Evolutionary conservation across 2,797 vertebrate species (phyloP), one percentile per base, ranked within the genome.

Genomic region (Siniperca scherzeri): DNA sequence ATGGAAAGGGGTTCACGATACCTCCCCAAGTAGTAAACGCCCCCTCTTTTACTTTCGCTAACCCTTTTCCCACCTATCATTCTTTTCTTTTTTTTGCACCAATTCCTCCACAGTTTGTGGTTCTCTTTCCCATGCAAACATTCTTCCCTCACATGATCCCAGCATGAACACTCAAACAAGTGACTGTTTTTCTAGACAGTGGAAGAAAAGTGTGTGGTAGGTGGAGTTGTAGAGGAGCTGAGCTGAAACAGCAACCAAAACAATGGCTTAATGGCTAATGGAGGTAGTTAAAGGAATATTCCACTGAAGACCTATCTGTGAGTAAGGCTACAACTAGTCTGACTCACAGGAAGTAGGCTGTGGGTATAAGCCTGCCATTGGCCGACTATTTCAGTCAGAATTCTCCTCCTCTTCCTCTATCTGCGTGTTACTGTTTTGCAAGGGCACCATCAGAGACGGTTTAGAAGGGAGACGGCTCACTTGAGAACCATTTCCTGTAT

Each of bases 1-100:
- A 95, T 96, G 96, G 94, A 94, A 94, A 94, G 62, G 70, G 80
- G 81, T 95, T 95, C 83, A 70, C 80, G 78, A 86, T 92, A 87
- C 86, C 88, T 94, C 93, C 94, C 87, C 1, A 40, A 92, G 93
- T 91, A 91, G 87, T 90, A 85, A 91, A 84, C 60, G 89, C 93
- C 93, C 73, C 68, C 36, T 81, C 70, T 88, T 87, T 91, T 80
- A 94, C 91, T 94, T 91, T 85, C 44, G 75, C 57, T 66, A 67
- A 79, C 77, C 75, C 42, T 80, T 70, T 82, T 67, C 30, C n/a
- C 11, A 11, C 62, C 48, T 72, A 79, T 69, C 19, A 22, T 87
- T 89, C 81, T 30, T 27, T 27, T 27, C 2, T 94, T 89, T 94
- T 56, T 77, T 81, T 88, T 80, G 68, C 48, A 78, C 70, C 25